Evolutionary conservation across 2,113 vertebrate genomes (phyloP).

Genomic region (Cercocebus atys): DNA sequence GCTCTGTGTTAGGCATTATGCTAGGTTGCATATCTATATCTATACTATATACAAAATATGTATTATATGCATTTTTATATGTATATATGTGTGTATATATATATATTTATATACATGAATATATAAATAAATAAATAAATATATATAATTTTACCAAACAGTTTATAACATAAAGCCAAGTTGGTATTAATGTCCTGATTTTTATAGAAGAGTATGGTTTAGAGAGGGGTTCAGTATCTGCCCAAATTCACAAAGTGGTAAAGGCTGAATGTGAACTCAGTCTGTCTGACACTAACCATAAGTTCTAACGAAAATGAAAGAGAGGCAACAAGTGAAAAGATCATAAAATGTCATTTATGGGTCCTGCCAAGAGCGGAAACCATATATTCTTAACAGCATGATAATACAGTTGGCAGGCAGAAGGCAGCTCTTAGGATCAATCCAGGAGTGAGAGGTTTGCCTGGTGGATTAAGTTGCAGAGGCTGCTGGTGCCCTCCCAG

Average conservation of each 20-base stretch:
- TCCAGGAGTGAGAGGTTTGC: background rate
- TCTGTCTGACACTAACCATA: background rate
- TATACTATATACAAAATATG: background rate
- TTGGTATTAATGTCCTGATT: background rate
- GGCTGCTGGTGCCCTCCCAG: too few relatives aligned
- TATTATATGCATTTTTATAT: background rate
- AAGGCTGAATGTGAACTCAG: background rate
- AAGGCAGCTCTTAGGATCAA: background rate
- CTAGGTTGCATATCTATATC: background rate
- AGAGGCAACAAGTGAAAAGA: background rate
- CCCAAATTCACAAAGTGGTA: background rate
- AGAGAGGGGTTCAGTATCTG: background rate
- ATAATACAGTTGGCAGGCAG: background rate
- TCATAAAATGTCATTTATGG: background rate
- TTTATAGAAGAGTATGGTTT: background rate
- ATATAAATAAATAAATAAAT: background rate
- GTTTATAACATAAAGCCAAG: background rate
- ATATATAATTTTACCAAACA: background rate
- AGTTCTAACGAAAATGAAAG: background rate
- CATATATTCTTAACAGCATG: background rate
- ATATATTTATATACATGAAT: too few relatives aligned
- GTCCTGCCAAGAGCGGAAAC: background rate
- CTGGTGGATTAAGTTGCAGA: background rate
- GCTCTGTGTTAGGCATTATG: background rate
- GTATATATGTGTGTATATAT: accelerated